phyloP scores from a whole-genome alignment of 2,888 invertebrate species.

The Epinotia ramella region DNA sequence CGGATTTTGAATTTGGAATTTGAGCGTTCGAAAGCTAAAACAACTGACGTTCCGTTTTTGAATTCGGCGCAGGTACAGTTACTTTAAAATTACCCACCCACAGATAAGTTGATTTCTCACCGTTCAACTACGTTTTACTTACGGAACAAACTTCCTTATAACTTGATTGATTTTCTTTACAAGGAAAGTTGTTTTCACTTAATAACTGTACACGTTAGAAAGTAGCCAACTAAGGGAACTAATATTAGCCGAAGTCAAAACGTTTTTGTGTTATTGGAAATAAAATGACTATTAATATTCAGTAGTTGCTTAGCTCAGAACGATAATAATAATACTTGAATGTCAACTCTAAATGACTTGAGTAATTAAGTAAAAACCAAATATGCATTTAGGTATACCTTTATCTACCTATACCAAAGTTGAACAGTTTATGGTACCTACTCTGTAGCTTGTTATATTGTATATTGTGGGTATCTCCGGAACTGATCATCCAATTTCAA shows the following conservation, averaged over 20 bases:
- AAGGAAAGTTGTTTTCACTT: not conserved
- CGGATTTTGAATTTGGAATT: constrained; percentile 28
- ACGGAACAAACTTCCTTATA: not conserved
- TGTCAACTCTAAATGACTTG: no score
- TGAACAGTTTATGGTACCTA: no score
- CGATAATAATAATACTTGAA: no score
- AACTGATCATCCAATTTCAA: no score
- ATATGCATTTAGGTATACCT: no score
- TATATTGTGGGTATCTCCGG: no score
- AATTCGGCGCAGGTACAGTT: not conserved
- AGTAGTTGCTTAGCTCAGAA: no score
- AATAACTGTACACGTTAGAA: not conserved
- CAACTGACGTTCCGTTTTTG: not conserved
- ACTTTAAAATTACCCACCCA: not conserved
- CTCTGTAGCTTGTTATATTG: no score
- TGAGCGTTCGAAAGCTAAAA: constrained; percentile 4
- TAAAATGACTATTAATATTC: not conserved
- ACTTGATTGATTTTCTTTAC: not conserved
- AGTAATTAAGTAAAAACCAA: no score
- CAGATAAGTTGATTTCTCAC: not conserved
- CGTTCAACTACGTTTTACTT: not conserved
- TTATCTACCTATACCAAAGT: no score
- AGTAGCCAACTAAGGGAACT: not conserved
- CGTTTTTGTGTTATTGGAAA: not conserved
- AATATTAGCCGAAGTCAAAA: not conserved